Percentiles rank a stretch among this genome's conserved stretches.
Conservation (phyloP, 64 coral and sea anemone genomes). For the Cladopsammia gracilis region DNA sequence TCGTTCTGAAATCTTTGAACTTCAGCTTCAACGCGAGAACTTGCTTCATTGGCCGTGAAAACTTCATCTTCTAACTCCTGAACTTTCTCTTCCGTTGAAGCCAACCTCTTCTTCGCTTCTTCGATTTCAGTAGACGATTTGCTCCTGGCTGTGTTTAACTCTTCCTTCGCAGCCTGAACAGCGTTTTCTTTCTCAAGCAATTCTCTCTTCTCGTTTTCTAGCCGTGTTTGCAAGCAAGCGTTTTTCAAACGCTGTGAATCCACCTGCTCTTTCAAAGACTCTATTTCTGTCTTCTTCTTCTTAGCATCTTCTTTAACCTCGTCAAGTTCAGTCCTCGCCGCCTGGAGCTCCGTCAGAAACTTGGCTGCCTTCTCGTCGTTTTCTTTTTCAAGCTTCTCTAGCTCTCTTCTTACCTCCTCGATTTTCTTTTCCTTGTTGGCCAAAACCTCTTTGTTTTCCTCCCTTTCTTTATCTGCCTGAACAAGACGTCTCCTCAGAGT, state of each 20-base stretch:
- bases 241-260: not conserved
- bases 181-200: not conserved
- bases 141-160: not conserved
- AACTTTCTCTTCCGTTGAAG: not conserved
- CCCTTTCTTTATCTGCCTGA: constrained; percentile 51
- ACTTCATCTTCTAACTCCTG: constrained; percentile 16
- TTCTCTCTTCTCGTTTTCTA: not conserved
- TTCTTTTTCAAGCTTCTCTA: constrained; percentile 16
- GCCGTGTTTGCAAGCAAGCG: not conserved
- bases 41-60: not conserved
- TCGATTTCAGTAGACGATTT: not conserved
- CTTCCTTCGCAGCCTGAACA: not conserved
- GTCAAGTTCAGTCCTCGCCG: constrained; percentile 19
- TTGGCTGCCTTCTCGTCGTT: not conserved
- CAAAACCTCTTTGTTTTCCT: constrained; percentile 29
- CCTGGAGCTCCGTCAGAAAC: not conserved
- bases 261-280: constrained; percentile 52
- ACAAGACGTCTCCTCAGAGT: constrained; percentile 47
- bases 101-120: not conserved
- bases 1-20: not conserved
- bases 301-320: constrained; percentile 41
- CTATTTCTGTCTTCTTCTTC: constrained; percentile 41
- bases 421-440: constrained; percentile 15
- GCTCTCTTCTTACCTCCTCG: not conserved
- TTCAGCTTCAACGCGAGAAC: constrained; percentile 8